Evolutionary conservation across 2,888 invertebrate species (phyloP), one percentile per base, ranked within the genome.

Genomic region (Lasioglossum leucozonium): DNA sequence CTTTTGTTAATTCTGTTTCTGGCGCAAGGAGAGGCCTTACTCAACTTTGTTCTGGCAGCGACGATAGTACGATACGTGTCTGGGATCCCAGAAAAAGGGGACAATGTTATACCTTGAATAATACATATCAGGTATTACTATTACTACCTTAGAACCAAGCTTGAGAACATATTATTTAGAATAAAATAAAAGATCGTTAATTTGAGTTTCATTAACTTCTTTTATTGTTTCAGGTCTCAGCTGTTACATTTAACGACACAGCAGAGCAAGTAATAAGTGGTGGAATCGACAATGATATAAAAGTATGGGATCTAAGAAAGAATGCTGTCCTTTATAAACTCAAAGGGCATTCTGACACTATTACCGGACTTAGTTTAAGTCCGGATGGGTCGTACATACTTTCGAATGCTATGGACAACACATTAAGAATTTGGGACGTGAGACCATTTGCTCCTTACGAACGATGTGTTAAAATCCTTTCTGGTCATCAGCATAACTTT

Each of bases 331-430:
- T 98, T 0, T 98, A 98, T 93, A 97, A 97, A 89, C 96, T 99
- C 93, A 97, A 97, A 90, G 99, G 99, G 0, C 99, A 99, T 92
- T 97, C 98, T 0, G 99, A 99, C 93, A 99, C 99, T 0, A 96
- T 99, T 10, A 99, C 99, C 11, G 99, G 98, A 6, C 94, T 99
- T 89, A 96, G 98, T 0, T 95, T 99, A 18, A 98, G 98, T 85
- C 96, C 96, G 1, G 98, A 98, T 95, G 98, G 98, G 0, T 98
- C 98, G 0, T 99, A 99, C 94, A 96, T 99, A 18, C 96, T 99
- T 26, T 98, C 99, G 0, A 99, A 99, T 96, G 96, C 98, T 0
- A 99, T 99, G 99, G 99, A 99, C 95, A 98, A 98, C 93, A 98
- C 98, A 2, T 96, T 99, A 51, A 96, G 99, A 81, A 98, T 99